These are phyloP conservation scores for Phania funesta DNA, from an alignment of 2,888 invertebrate genomes.

Conservation along the genomic window DNA sequence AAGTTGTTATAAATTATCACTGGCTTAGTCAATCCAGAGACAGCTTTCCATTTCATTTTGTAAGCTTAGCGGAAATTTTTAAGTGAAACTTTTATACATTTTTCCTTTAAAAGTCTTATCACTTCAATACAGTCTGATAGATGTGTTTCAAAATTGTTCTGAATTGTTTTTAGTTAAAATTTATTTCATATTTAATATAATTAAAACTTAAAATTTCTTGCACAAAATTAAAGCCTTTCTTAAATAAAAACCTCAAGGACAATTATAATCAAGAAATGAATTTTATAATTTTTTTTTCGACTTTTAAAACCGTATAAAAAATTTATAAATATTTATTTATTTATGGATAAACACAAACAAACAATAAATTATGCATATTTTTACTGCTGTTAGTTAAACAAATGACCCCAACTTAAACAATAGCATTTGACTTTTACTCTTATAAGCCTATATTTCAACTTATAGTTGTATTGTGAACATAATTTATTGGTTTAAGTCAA, in stretches of 20 bases:
- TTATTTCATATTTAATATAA: neutral
- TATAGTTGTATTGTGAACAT: slow-evolving; percentile 25
- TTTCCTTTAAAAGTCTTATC: no score
- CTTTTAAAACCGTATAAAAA: neutral
- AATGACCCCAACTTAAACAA: slow-evolving; percentile 29
- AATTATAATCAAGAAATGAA: no score
- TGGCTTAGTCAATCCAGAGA: no score
- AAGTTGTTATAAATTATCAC: no score
- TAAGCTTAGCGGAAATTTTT: no score
- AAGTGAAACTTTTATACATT: no score
- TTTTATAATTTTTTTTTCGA: neutral
- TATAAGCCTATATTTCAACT: slow-evolving; percentile 8
- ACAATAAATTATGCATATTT: slow-evolving; percentile 27
- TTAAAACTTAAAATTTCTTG: neutral
- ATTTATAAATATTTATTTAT: neutral
- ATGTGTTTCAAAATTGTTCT: no score
- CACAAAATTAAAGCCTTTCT: neutral
- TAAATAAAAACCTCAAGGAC: neutral
- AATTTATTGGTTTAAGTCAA: slow-evolving; percentile 30
- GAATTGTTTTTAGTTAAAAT: no score
- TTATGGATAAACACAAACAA: neutral
- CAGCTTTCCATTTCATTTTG: no score
- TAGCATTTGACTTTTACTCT: slow-evolving; percentile 11
- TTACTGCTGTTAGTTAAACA: neutral
- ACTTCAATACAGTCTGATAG: no score